phyloP scores from a whole-genome alignment of 2,797 vertebrate genomes.

The Sparidentex hasta region DNA sequence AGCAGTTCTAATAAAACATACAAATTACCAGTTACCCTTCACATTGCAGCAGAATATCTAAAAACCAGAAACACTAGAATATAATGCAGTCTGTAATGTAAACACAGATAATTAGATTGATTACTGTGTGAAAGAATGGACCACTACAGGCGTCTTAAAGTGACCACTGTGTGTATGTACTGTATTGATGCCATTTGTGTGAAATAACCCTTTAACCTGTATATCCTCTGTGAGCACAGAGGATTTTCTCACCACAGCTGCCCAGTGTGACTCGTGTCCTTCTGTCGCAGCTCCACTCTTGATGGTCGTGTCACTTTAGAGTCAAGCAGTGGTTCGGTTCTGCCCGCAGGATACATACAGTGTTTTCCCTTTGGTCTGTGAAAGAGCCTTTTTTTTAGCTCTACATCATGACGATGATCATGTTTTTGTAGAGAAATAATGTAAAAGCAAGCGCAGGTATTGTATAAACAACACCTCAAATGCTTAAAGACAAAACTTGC shows the following conservation, averaged over 20 bases:
- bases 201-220: background rate
- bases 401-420: too few species aligned
- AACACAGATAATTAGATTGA: background rate
- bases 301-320: background rate
- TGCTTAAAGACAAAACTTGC: too few species aligned
- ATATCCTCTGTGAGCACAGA: background rate
- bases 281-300: background rate
- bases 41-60: background rate
- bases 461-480: too few species aligned
- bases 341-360: background rate
- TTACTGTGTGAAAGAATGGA: background rate
- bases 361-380: too few species aligned
- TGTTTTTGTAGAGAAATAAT: too few species aligned
- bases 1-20: background rate
- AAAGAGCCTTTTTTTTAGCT: too few species aligned
- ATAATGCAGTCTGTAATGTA: background rate
- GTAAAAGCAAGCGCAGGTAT: too few species aligned
- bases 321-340: background rate
- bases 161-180: background rate
- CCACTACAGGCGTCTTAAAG: background rate
- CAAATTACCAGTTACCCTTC: background rate
- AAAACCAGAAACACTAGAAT: background rate
- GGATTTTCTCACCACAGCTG: background rate
- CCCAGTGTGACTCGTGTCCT: background rate
- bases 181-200: constrained; percentile 1